A percentile compares a stretch with the other conserved stretches of the same genome.
Conservation (phyloP, 1,140 invertebrate species). For the Cheumatopsyche charites region DNA sequence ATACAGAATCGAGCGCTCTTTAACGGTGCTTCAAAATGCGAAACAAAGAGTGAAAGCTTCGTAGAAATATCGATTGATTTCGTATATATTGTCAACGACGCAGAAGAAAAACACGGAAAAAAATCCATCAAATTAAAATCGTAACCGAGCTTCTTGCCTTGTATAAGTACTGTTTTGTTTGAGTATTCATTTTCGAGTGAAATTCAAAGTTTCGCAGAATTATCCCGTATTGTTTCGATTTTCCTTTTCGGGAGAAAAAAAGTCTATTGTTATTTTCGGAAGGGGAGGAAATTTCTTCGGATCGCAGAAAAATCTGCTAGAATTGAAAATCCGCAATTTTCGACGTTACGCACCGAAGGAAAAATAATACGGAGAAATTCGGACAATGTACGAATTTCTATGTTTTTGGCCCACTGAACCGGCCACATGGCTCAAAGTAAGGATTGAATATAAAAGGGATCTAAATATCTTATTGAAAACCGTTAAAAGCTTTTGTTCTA, state of each 20-base stretch:
- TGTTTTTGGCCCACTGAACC: constrained; percentile 21
- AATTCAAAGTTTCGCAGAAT: neutral
- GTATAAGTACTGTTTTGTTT: constrained; percentile 6
- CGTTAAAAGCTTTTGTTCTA: constrained; percentile 29
- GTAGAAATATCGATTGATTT: too few relatives aligned
- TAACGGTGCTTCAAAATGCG: too few relatives aligned
- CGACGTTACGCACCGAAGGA: neutral
- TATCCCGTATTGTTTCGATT: neutral
- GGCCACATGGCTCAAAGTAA: constrained; percentile 31
- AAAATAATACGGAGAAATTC: too few relatives aligned
- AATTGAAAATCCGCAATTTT: constrained; percentile 10
- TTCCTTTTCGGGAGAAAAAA: neutral
- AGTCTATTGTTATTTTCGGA: neutral
- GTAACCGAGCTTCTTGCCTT: neutral
- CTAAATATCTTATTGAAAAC: constrained; percentile 36
- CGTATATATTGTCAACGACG: too few relatives aligned
- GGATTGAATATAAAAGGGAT: constrained; percentile 31
- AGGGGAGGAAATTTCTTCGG: neutral
- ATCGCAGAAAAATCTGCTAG: neutral
- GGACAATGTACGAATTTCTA: constrained; percentile 2
- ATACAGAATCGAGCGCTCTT: too few relatives aligned
- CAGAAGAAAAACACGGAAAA: too few relatives aligned
- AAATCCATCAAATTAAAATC: neutral
- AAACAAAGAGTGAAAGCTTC: too few relatives aligned
- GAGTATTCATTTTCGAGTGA: neutral